A percentile compares a stretch with the other conserved stretches of the same genome.
phyloP scores from a whole-genome alignment of 2,888 invertebrate species.

The Gibbula magus region DNA sequence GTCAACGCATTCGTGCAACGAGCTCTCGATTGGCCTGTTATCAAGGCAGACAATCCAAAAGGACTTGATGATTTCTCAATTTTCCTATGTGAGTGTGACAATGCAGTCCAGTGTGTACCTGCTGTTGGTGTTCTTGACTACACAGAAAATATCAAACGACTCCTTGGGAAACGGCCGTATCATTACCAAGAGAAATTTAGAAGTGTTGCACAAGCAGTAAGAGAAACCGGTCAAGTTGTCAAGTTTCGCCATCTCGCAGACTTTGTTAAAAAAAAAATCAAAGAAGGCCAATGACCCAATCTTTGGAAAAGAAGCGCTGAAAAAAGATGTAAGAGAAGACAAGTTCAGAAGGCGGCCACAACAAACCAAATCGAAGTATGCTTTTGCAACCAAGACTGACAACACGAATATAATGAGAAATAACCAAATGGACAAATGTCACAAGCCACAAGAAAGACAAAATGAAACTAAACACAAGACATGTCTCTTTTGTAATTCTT shows the following conservation, averaged over 20 bases:
- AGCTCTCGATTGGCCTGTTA: background rate
- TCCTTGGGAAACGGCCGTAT: background rate
- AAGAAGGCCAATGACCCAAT: constrained; percentile 30
- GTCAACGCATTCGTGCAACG: background rate
- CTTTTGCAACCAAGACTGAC: background rate
- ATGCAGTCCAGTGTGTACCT: background rate
- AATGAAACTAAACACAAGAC: too few species aligned
- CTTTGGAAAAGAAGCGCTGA: constrained; percentile 26
- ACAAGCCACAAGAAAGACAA: too few species aligned
- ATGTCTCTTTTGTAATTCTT: too few species aligned
- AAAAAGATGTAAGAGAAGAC: background rate
- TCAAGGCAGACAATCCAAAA: background rate
- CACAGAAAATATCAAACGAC: background rate
- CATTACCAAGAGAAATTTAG: background rate
- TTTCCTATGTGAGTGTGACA: background rate
- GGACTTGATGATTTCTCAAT: background rate
- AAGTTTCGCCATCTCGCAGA: constrained; percentile 18
- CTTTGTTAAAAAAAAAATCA: constrained; percentile 22
- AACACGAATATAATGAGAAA: too few species aligned
- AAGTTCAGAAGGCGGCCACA: background rate
- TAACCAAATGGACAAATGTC: too few species aligned
- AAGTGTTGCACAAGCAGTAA: background rate
- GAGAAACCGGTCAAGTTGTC: background rate
- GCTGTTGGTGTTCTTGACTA: background rate
- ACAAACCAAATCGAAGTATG: background rate